Evolutionary conservation across 2,888 invertebrate species (phyloP), one percentile per base, ranked within the genome.

Genomic region (Cheilosia grossa): DNA sequence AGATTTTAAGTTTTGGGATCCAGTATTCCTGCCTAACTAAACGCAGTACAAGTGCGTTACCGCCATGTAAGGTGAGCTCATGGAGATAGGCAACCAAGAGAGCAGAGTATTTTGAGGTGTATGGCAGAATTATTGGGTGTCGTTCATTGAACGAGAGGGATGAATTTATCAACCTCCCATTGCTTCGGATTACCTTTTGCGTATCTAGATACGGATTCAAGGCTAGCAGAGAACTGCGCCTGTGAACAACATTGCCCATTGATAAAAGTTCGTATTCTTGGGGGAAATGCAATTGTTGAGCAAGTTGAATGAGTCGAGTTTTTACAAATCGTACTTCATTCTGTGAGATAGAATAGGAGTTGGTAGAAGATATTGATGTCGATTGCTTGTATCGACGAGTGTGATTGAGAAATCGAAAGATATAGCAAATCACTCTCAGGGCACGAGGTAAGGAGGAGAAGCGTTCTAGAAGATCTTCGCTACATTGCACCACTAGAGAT

Each of bases 391-490:
- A 2, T 1, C 3, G 42, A n/a, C 4, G 42, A n/a, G 42, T n/a
- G 15, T 10, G 17, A 13, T 37, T 19, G n/a, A 59, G 15, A 42
- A 24, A 72, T 5, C 79, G 40, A 15, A 79, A 72, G 2, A 64
- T 37, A 17, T 64, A 72, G 1, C 49, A 42, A 10, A 79, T 58
- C 1, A 72, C 56, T 1, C 56, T 61, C 19, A 79, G 2, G 1
- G 79, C 79, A 10, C 58, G 37, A 6, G 72, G 53, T 5, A 58
- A 59, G 0, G 51, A 53, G 3, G 66, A 79, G 24, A 80, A 67
- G 2, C 66, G 51, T 13, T 61, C 59, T 1, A 80, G 59, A 24
- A 79, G 58, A 10, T 64, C 79, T 58, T 58, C 70, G 2, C 10
- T 4, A 44, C 7, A 15, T 1, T 37, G 37, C 5, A 49, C 9